Evolutionary conservation across 2,797 vertebrate species (phyloP).

Genomic region (Acanthurus tractus): DNA sequence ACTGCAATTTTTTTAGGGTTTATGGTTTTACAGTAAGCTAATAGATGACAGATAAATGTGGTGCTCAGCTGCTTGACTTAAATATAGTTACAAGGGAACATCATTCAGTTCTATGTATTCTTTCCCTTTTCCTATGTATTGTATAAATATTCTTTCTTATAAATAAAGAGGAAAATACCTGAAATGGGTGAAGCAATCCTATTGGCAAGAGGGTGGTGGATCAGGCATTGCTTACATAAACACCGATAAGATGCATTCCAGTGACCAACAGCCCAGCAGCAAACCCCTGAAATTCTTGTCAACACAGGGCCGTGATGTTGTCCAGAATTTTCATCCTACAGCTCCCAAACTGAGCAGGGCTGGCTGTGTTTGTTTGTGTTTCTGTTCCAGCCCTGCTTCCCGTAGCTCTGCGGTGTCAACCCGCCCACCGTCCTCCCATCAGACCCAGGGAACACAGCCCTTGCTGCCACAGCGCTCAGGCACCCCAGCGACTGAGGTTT

Average conservation of each 20-base stretch:
- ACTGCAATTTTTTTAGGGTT: background rate
- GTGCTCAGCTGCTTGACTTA: constrained; percentile 12
- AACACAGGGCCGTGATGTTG: constrained; percentile 61
- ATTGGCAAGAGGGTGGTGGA: constrained; percentile 6
- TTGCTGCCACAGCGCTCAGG: constrained; percentile 63
- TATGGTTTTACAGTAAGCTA: background rate
- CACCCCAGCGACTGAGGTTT: constrained; percentile 72
- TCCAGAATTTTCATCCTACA: constrained; percentile 67
- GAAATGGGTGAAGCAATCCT: background rate
- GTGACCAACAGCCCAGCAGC: constrained; percentile 51
- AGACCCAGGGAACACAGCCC: constrained; percentile 60
- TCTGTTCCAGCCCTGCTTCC: constrained; percentile 68
- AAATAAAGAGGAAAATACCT: constrained; percentile 20
- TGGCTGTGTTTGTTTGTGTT: constrained; percentile 80
- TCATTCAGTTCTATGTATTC: background rate
- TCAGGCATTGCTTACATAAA: constrained; percentile 7
- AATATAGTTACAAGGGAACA: background rate
- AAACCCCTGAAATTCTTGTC: constrained; percentile 74
- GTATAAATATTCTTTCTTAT: background rate
- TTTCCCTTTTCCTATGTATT: background rate
- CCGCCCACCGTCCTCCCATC: constrained; percentile 70
- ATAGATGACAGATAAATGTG: background rate
- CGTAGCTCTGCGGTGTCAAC: constrained; percentile 71
- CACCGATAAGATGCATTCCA: constrained; percentile 68
- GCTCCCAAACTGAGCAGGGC: constrained; percentile 56